Evolutionary conservation across 2,888 invertebrate genomes (phyloP).

Genomic region (Cartodere bifasciata): DNA sequence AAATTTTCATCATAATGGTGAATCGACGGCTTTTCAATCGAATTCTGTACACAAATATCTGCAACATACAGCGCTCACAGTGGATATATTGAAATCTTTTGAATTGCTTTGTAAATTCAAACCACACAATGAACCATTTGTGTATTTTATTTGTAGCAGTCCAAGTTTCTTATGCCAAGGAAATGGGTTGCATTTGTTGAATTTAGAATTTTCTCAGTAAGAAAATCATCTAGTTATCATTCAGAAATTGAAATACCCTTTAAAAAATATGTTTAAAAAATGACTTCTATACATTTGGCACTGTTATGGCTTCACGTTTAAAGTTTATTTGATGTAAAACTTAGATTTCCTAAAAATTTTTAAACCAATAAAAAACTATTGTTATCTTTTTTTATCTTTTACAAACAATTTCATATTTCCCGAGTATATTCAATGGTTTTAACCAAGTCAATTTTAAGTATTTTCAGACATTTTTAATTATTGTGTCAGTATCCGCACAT

Average conservation of each 20-base stretch:
- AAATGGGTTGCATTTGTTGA: slow-evolving; percentile 35
- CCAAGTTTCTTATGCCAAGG: slow-evolving; percentile 28
- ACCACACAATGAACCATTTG: slow-evolving; percentile 34
- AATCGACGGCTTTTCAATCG: slow-evolving; percentile 35
- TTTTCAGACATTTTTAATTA: too few species aligned
- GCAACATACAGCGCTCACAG: slow-evolving; percentile 33
- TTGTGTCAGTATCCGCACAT: too few species aligned
- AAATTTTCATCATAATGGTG: slow-evolving; percentile 37
- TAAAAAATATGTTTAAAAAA: too few species aligned
- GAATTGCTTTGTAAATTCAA: slow-evolving; percentile 38
- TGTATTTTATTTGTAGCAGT: slow-evolving; percentile 36
- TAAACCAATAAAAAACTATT: too few species aligned
- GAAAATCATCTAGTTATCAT: slow-evolving; percentile 21
- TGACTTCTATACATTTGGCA: too few species aligned
- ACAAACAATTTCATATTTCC: too few species aligned
- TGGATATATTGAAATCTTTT: slow-evolving; percentile 37
- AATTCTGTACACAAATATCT: slow-evolving; percentile 35
- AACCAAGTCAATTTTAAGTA: too few species aligned
- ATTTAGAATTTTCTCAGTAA: slow-evolving; percentile 31
- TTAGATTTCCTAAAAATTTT: too few species aligned
- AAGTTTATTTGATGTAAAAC: too few species aligned
- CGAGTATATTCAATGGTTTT: too few species aligned
- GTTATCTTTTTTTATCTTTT: too few species aligned
- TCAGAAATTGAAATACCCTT: neutral
- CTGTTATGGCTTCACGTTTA: too few species aligned